A percentile compares a stretch with the other conserved stretches of the same genome.
Conservation (phyloP, 2,888 invertebrate species). For the Cryptophagus acutangulus region DNA sequence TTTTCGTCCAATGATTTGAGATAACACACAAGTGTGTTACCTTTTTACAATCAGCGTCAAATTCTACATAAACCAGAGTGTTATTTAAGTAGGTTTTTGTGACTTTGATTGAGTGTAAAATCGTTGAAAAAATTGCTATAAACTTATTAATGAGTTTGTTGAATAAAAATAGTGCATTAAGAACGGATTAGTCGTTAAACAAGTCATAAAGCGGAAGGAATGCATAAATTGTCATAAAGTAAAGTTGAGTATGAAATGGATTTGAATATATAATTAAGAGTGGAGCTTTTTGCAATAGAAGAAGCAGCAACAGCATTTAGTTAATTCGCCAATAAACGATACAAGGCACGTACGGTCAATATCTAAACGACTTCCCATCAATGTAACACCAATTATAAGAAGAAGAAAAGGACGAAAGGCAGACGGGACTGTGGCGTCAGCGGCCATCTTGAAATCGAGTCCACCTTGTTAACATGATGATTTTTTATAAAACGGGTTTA, state of each 20-base stretch:
- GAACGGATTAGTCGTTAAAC: slow-evolving; percentile 6
- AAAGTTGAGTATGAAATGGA: slow-evolving; percentile 1
- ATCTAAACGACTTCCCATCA: slow-evolving; percentile 46
- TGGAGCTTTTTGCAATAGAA: no score
- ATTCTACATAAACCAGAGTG: no score
- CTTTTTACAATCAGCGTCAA: no score
- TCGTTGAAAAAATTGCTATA: no score
- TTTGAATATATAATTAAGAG: no score
- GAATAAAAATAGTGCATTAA: no score
- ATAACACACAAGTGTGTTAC: no score
- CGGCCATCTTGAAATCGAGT: slow-evolving; percentile 46
- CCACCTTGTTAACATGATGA: slow-evolving; percentile 45
- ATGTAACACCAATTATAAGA: slow-evolving; percentile 46
- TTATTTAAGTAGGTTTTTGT: no score
- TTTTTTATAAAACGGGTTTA: slow-evolving; percentile 46
- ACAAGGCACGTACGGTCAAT: slow-evolving; percentile 43
- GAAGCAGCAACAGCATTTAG: slow-evolving; percentile 26
- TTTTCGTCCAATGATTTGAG: no score
- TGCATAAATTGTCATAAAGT: slow-evolving; percentile 3
- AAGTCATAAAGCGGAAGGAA: slow-evolving; percentile 6
- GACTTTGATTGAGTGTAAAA: no score
- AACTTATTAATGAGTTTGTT: no score
- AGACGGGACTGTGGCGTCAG: slow-evolving; percentile 44
- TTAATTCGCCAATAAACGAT: slow-evolving; percentile 44
- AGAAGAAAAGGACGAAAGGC: slow-evolving; percentile 34